Percentiles rank a stretch among this genome's conserved stretches.
Evolutionary conservation across 1,140 invertebrate genomes (phyloP).

Genomic region (Drosophila pseudoananassae): DNA sequence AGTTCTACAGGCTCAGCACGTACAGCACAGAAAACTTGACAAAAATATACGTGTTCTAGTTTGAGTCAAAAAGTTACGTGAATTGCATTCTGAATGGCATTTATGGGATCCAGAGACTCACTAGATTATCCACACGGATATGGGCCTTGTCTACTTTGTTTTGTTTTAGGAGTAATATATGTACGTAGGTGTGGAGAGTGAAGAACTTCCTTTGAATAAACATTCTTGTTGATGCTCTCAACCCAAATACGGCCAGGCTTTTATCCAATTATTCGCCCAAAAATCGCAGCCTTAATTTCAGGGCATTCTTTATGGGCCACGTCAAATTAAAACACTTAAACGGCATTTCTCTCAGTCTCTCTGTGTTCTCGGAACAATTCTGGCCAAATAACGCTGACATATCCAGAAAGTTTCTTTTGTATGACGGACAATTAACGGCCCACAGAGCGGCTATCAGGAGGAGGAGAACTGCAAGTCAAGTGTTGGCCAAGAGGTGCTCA

Average conservation of each 20-base stretch:
- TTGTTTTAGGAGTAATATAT: neutral
- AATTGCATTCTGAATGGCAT: slow-evolving; percentile 43
- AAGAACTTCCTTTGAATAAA: neutral
- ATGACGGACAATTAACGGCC: slow-evolving; percentile 58
- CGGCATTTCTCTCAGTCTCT: slow-evolving; percentile 27
- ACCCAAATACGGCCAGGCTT: slow-evolving; percentile 8
- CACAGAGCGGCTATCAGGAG: slow-evolving; percentile 12
- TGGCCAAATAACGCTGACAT: slow-evolving; percentile 54
- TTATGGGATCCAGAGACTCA: slow-evolving; percentile 24
- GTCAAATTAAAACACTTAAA: slow-evolving; percentile 68
- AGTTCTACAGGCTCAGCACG: slow-evolving; percentile 59
- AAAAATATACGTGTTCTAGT: slow-evolving; percentile 71
- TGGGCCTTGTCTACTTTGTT: slow-evolving; percentile 16
- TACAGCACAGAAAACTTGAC: slow-evolving; percentile 23
- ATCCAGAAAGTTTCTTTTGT: slow-evolving; percentile 42
- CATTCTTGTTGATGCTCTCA: neutral
- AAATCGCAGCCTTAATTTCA: slow-evolving; percentile 25
- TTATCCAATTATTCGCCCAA: slow-evolving; percentile 26
- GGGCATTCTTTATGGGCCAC: slow-evolving; percentile 51
- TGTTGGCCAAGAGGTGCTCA: slow-evolving; percentile 59
- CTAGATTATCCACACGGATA: slow-evolving; percentile 40
- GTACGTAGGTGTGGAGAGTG: neutral
- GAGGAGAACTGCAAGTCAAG: slow-evolving; percentile 18
- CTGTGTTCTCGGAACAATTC: slow-evolving; percentile 61
- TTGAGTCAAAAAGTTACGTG: slow-evolving; percentile 70